Evolutionary conservation across 2,888 invertebrate genomes (phyloP).

Genomic region (Patella caerulea): DNA sequence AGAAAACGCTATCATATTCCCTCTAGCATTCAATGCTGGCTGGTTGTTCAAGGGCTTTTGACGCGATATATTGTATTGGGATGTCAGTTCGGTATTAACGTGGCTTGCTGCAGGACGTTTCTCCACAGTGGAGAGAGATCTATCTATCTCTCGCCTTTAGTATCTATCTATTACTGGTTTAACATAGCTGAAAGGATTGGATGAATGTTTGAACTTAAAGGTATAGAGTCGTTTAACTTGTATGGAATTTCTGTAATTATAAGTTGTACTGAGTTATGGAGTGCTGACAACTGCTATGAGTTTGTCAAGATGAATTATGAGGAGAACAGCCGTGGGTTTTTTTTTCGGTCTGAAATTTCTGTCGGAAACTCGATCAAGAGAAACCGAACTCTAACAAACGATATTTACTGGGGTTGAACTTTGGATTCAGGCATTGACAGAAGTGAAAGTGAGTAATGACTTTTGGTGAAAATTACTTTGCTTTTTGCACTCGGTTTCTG

Average conservation of each 20-base stretch:
- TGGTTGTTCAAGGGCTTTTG: constrained; percentile 14
- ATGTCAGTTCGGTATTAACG: constrained; percentile 22
- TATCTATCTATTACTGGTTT: not conserved
- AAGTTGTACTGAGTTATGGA: not conserved
- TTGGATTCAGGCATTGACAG: too few species aligned
- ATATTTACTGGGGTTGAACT: not conserved
- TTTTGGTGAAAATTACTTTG: constrained; percentile 4
- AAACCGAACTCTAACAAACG: not conserved
- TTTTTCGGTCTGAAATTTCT: not conserved
- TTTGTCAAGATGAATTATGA: not conserved
- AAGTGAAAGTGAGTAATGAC: not conserved
- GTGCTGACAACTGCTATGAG: not conserved
- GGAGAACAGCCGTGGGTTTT: not conserved
- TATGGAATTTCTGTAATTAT: not conserved
- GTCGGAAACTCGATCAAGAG: not conserved
- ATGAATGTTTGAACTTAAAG: constrained; percentile 1
- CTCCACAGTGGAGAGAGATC: not conserved
- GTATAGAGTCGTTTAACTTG: not conserved
- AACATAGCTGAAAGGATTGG: not conserved
- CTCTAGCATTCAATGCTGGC: constrained; percentile 11
- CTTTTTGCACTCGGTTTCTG: not conserved
- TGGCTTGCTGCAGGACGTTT: not conserved
- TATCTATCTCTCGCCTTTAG: too few species aligned
- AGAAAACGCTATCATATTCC: constrained; percentile 23
- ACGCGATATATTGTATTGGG: constrained; percentile 20